A percentile compares a stretch with the other conserved stretches of the same genome.
Conservation (phyloP, 1,140 invertebrate genomes). For the Cryptotermes secundus region DNA sequence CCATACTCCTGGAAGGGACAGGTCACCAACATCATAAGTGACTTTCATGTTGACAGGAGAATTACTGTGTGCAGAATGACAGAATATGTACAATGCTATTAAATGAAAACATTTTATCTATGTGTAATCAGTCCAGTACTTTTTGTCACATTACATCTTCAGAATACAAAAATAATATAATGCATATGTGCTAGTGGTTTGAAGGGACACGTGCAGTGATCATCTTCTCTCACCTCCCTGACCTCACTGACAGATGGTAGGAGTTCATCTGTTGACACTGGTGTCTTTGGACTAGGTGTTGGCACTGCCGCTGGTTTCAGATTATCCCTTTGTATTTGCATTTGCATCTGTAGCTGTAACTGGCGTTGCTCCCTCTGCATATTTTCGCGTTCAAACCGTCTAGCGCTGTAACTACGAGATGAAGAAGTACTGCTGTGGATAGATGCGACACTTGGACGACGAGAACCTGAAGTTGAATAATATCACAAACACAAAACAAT, state of each 20-base stretch:
- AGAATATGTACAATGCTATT: no score
- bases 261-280: constrained; percentile 75
- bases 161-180: background rate
- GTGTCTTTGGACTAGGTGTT: constrained; percentile 71
- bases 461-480: constrained; percentile 62
- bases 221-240: constrained; percentile 27
- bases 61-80: no score
- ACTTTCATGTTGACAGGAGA: no score
- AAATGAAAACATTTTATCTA: no score
- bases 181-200: background rate
- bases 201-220: background rate
- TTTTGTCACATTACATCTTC: background rate
- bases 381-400: constrained; percentile 71
- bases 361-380: constrained; percentile 71
- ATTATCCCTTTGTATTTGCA: background rate
- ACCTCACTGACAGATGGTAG: constrained; percentile 52
- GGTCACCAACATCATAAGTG: no score
- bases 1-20: no score
- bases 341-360: constrained; percentile 49
- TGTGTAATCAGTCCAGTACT: background rate
- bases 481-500: constrained; percentile 6
- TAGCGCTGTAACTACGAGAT: constrained; percentile 73
- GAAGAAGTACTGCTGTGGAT: constrained; percentile 77
- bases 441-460: constrained; percentile 77
- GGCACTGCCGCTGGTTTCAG: constrained; percentile 48